Conservation (phyloP, 2,888 invertebrate genomes). For the Melieria crassipennis region DNA sequence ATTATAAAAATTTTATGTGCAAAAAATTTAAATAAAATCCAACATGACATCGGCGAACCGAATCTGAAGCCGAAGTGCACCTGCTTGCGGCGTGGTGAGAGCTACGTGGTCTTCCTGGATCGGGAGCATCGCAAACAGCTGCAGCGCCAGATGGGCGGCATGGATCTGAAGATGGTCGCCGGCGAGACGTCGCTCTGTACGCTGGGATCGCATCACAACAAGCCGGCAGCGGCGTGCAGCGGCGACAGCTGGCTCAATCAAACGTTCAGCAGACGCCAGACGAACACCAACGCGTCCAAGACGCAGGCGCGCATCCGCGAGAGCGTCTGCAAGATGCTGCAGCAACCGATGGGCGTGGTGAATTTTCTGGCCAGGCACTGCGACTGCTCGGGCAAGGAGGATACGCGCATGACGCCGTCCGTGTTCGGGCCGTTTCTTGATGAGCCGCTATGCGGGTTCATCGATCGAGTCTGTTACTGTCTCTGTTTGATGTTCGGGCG, state of each 20-base stretch:
- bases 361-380: not conserved
- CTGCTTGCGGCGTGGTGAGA: conserved; percentile 34
- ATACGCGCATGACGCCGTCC: conserved; percentile 14
- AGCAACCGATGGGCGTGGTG: not conserved
- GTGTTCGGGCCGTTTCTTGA: conserved; percentile 37
- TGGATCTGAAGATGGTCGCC: conserved; percentile 11
- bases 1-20: conserved; percentile 42
- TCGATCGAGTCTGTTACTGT: conserved; percentile 34
- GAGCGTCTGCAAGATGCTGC: conserved; percentile 8
- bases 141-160: conserved; percentile 29
- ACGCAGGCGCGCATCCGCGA: conserved; percentile 13
- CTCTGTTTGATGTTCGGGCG: conserved; percentile 24
- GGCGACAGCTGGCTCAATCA: conserved; percentile 22
- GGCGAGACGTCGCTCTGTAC: conserved; percentile 16
- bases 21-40: conserved; percentile 37
- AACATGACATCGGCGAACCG: conserved; percentile 36
- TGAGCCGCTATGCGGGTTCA: conserved; percentile 27
- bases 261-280: conserved; percentile 6
- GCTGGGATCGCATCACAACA: not conserved
- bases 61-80: conserved; percentile 22
- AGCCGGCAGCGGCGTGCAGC: not conserved
- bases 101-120: conserved; percentile 38
- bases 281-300: not conserved
- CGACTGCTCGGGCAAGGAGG: not conserved
- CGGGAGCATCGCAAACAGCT: conserved; percentile 30